A percentile compares a stretch with the other conserved stretches of the same genome.
Conservation (phyloP, 2,797 vertebrate genomes). For the Cuculus canorus region DNA sequence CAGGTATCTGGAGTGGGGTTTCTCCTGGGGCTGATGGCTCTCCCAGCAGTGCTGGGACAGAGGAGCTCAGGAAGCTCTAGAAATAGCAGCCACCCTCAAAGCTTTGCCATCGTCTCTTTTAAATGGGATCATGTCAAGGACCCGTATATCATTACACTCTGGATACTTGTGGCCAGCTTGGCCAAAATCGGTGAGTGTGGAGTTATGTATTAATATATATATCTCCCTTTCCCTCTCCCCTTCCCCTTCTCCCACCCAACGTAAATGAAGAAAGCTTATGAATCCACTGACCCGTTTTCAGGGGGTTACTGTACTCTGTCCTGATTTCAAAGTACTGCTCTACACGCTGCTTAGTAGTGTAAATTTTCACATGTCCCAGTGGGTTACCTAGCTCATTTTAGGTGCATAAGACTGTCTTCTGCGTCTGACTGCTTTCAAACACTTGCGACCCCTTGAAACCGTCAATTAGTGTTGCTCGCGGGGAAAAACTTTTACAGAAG, state of each 20-base stretch:
- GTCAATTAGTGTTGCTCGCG: background rate
- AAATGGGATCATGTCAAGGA: conserved; percentile 88
- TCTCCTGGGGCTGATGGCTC: conserved; percentile 35
- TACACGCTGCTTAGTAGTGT: background rate
- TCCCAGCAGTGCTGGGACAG: conserved; percentile 36
- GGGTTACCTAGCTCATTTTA: background rate
- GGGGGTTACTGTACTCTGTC: conserved; percentile 34
- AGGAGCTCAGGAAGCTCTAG: background rate
- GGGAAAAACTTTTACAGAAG: background rate
- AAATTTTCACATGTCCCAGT: background rate
- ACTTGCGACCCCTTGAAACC: background rate
- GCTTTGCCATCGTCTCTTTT: conserved; percentile 88
- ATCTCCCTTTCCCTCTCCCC: background rate
- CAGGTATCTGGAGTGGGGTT: background rate
- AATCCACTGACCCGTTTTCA: background rate
- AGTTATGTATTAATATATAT: background rate
- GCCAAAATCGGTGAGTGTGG: conserved; percentile 92
- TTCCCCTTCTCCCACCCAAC: background rate
- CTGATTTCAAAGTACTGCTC: conserved; percentile 16
- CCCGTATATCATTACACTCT: conserved; percentile 89
- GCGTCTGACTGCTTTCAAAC: background rate
- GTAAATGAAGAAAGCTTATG: background rate
- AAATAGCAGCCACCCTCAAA: conserved; percentile 37
- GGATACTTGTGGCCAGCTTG: conserved; percentile 92
- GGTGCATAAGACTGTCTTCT: background rate